Evolutionary conservation across 2,797 vertebrate genomes (phyloP).

Genomic region (Petrocephalus sullivani): DNA sequence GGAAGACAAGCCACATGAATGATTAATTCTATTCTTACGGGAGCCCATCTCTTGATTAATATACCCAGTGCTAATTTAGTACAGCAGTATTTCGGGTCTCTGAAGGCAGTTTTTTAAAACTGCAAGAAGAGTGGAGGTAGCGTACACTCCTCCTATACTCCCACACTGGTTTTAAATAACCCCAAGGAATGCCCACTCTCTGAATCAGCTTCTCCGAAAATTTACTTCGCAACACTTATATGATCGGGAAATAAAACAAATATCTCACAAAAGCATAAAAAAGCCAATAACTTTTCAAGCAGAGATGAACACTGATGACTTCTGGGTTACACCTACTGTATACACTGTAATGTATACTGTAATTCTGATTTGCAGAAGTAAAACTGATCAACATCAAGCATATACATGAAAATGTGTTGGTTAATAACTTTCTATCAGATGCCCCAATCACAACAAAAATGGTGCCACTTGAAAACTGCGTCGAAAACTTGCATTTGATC

Average conservation of each 20-base stretch:
- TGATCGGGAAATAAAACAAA: not conserved
- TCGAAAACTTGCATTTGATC: not conserved
- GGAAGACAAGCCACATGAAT: not conserved
- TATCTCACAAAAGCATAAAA: not conserved
- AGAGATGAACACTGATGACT: not conserved
- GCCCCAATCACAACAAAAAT: not conserved
- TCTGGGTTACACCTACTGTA: not conserved
- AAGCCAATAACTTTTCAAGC: not conserved
- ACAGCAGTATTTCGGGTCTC: not conserved
- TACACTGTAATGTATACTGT: not conserved
- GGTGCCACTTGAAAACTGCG: not conserved
- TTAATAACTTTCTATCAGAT: not conserved
- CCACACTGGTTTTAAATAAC: slow-evolving; percentile 1
- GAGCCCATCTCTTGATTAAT: not conserved
- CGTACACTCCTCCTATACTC: not conserved
- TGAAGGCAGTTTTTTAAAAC: not conserved
- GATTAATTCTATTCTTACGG: not conserved
- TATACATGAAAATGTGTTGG: not conserved
- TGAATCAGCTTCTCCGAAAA: not conserved
- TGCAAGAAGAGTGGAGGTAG: not conserved
- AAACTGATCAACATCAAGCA: not conserved
- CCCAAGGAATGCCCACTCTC: not conserved
- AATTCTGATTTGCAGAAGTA: not conserved
- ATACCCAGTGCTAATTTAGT: not conserved
- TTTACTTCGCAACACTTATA: not conserved